A percentile compares a stretch with the other conserved stretches of the same genome.
These are phyloP conservation scores for Charanyca ferruginea DNA, from an alignment of 2,888 invertebrate genomes.

Conservation along the genomic window DNA sequence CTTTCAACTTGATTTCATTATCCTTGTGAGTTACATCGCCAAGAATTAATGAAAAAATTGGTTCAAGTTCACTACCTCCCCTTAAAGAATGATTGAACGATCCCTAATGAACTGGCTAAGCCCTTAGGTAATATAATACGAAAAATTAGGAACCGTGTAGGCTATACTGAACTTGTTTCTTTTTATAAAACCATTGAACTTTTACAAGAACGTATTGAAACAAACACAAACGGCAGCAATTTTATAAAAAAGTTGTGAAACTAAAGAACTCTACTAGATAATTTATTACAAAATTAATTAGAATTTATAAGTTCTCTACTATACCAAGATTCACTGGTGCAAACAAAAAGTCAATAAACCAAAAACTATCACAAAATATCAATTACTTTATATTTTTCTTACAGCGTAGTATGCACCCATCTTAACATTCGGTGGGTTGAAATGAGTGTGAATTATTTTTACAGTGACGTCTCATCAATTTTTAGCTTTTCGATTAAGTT, in stretches of 20 bases:
- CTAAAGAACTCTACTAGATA: neutral
- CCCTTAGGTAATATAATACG: conserved; percentile 80
- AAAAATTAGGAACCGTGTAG: conserved; percentile 75
- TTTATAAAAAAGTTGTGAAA: neutral
- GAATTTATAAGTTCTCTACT: neutral
- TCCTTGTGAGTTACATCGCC: conserved; percentile 17
- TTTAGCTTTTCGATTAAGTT: conserved; percentile 79
- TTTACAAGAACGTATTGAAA: neutral
- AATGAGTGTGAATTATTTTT: conserved; percentile 75
- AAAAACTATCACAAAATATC: conserved; percentile 8
- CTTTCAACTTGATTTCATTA: conserved; percentile 35
- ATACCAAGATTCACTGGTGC: neutral
- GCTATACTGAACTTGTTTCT: conserved; percentile 51
- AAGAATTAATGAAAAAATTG: conserved; percentile 52
- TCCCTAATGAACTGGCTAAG: conserved; percentile 84
- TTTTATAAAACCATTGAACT: conserved; percentile 10
- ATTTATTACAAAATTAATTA: neutral
- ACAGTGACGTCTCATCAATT: conserved; percentile 79
- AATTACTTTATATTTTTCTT: neutral
- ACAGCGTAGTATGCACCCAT: conserved; percentile 21
- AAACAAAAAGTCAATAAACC: neutral
- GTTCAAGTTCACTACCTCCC: conserved; percentile 64
- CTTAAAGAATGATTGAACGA: conserved; percentile 84
- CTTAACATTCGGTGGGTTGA: conserved; percentile 43
- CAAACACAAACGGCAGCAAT: neutral